Base-by-base conservation (phyloP, 2,888 invertebrate genomes). In the Leptopilina drosophilae region DNA sequence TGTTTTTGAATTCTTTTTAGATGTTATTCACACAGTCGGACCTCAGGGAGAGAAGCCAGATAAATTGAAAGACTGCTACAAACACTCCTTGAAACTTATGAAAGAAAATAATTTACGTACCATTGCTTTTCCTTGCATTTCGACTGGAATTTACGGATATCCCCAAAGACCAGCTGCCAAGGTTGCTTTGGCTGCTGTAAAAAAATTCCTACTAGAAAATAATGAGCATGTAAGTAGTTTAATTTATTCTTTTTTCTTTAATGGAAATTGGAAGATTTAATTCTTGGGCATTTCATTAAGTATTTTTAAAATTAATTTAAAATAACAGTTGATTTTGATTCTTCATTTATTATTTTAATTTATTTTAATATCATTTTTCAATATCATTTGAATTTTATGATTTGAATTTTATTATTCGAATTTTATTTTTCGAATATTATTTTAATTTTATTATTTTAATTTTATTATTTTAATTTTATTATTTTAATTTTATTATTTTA, bases 111-210 rank as follows among this genome's bases (percentile, higher is more conserved):
- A 94, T 2, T 87, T 97, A 2, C 92, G 92, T 69, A 93, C 95
- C 6, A 94, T 97, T 67, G 97, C 97, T 0, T 97, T 98, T 89
- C 97, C 97, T 0, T 98, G 98, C 89, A 96, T 98, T 88, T 96
- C 97, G 0, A 98, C 98, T 5, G 98, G 98, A n/a, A 94, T 98
- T 82, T 98, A 97, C 90, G 97, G 97, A 0, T 98, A 97, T 91
- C 97, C 97, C 0, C 95, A 95, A 89, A 94, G 94, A 81, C 92
- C 94, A 56, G 98, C 98, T 0, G 96, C 96, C 0, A 94, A 95
- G 85, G 94, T 97, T 5, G 97, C 97, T 4, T 89, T 96, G 8
- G 90, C 92, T 40, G 94, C 95, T 0, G 94, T 96, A 0, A 93
- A 96, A 84, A 93, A 94, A 78, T 95, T 94, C 89, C 92, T 97